A percentile compares a stretch with the other conserved stretches of the same genome.
Conservation (phyloP, 1,140 invertebrate genomes). For the Pseudomyrmex sp. region DNA sequence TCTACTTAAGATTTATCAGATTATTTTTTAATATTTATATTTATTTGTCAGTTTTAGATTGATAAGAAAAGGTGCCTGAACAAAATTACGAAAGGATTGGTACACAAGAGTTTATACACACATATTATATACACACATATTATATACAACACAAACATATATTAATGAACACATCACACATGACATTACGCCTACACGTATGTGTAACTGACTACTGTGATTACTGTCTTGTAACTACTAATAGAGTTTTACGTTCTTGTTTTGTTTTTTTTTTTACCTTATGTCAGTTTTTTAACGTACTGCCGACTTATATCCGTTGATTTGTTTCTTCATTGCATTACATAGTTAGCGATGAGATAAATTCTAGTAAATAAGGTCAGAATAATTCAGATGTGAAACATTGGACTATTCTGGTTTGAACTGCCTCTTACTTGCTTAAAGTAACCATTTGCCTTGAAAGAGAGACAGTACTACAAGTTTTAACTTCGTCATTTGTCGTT, state of each 20-base stretch:
- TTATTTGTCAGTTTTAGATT: slow-evolving; percentile 76
- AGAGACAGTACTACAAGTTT: too few relatives aligned
- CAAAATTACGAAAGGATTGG: slow-evolving; percentile 72
- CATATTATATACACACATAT: not conserved
- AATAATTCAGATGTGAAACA: too few relatives aligned
- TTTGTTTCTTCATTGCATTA: slow-evolving; percentile 65
- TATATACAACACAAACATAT: slow-evolving; percentile 17
- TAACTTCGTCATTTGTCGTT: not conserved
- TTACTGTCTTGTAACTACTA: slow-evolving; percentile 75
- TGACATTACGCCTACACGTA: slow-evolving; percentile 36
- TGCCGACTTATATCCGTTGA: slow-evolving; percentile 28
- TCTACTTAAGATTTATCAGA: slow-evolving; percentile 52
- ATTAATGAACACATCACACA: slow-evolving; percentile 26
- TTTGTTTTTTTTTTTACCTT: too few relatives aligned
- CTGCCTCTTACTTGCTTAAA: not conserved
- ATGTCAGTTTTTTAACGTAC: slow-evolving; percentile 42
- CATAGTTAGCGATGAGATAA: slow-evolving; percentile 41
- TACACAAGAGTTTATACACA: slow-evolving; percentile 39
- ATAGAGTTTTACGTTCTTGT: slow-evolving; percentile 64
- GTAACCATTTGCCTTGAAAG: too few relatives aligned
- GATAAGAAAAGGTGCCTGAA: slow-evolving; percentile 78
- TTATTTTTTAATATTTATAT: slow-evolving; percentile 76
- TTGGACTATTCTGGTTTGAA: not conserved
- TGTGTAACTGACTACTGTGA: slow-evolving; percentile 74
- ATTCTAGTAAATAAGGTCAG: not conserved